These are phyloP conservation scores for Myxocyprinus asiaticus DNA, from an alignment of 2,113 vertebrate genomes.

Conservation along the genomic window DNA sequence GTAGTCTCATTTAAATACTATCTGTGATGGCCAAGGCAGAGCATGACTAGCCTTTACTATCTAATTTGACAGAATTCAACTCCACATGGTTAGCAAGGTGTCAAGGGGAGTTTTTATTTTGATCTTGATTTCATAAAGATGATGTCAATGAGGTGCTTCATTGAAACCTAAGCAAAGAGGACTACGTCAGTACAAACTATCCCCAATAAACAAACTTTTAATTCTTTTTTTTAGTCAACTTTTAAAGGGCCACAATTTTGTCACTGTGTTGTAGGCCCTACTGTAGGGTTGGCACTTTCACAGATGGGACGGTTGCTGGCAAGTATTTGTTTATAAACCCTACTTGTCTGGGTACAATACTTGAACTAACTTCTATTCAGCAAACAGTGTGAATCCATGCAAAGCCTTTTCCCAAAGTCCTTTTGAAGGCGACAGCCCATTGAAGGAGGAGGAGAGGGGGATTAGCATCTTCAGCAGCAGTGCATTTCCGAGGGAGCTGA, in stretches of 20 bases:
- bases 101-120: constrained; percentile 63
- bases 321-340: constrained; percentile 99
- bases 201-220: constrained; percentile 75
- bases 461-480: constrained; percentile 99
- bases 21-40: not conserved
- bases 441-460: constrained; percentile 92
- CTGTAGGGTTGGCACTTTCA: constrained; percentile 78
- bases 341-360: constrained; percentile 99
- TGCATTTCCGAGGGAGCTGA: constrained; percentile 99
- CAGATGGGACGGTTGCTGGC: constrained; percentile 90
- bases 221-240: constrained; percentile 81
- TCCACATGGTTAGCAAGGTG: constrained; percentile 47
- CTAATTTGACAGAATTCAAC: not conserved
- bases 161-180: constrained; percentile 70
- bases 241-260: constrained; percentile 75
- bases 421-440: constrained; percentile 98
- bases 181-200: constrained; percentile 58
- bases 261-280: constrained; percentile 65
- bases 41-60: not conserved
- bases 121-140: constrained; percentile 75
- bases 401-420: constrained; percentile 99
- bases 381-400: constrained; percentile 97
- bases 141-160: constrained; percentile 78
- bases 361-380: constrained; percentile 99
- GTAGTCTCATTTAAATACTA: too few species aligned